phyloP scores from a whole-genome alignment of 2,113 vertebrate genomes.

The Cromileptes altivelis region DNA sequence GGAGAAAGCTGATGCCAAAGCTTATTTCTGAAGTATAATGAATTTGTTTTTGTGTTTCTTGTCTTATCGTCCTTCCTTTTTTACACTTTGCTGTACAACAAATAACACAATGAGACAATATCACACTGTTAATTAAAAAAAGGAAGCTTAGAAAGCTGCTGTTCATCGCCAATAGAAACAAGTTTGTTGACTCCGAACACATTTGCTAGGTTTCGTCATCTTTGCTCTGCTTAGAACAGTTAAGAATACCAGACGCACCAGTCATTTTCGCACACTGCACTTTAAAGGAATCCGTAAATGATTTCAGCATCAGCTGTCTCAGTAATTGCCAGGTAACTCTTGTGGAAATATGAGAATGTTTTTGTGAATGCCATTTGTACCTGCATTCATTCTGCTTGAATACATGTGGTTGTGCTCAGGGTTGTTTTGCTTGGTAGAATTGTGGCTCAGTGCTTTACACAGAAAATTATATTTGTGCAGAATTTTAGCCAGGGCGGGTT shows the following conservation, averaged over 20 bases:
- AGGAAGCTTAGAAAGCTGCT: background rate
- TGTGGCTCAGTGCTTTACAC: conserved; percentile 8
- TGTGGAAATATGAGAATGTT: conserved; percentile 35
- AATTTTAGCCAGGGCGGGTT: background rate
- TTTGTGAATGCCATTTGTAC: conserved; percentile 27
- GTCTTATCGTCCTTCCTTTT: background rate
- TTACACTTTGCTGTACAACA: background rate
- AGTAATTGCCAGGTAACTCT: conserved; percentile 23
- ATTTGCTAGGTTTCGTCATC: background rate
- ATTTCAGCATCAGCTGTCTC: conserved; percentile 28
- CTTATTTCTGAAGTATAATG: background rate
- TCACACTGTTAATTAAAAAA: conserved; percentile 12
- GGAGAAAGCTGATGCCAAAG: conserved; percentile 5
- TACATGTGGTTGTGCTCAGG: conserved; percentile 24
- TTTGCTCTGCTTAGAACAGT: background rate
- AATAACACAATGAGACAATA: conserved; percentile 15
- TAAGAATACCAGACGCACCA: background rate
- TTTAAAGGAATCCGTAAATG: conserved; percentile 29
- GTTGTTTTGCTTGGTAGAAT: conserved; percentile 13
- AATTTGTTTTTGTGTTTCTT: background rate
- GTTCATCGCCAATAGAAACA: conserved; percentile 5
- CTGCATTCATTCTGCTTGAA: conserved; percentile 20
- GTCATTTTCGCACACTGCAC: conserved; percentile 12
- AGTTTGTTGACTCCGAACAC: background rate
- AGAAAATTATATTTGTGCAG: conserved; percentile 29